Base-by-base conservation (phyloP, 2,797 vertebrate genomes). In the Sebastes vulpes region DNA sequence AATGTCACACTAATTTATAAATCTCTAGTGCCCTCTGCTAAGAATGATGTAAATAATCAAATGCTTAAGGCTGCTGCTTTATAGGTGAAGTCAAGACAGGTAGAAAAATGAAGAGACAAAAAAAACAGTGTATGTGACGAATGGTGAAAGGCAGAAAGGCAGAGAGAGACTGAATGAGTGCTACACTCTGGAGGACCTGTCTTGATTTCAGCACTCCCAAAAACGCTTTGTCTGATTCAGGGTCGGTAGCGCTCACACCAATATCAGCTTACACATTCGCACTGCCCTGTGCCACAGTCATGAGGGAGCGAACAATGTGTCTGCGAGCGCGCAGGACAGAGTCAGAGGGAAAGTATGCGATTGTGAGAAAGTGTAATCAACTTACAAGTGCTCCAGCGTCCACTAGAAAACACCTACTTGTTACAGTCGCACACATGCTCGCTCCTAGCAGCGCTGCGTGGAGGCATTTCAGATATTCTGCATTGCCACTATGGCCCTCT, bases 151-250 rank as follows among this genome's bases (percentile, higher is more conserved):
- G 56, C 10, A 20, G 29, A 60, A 25, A 32, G 72, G 38, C n/a
- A 72, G 31, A 63, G 65, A 72, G 57, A 82, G 18, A 23, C 65
- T 79, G 79, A 85, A 84, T 67, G 66, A 83, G 77, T n/a, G 84
- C 79, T 82, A 61, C 84, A 78, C 84, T 86, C 79, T 78, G 77
- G 82, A 91, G 86, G 87, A 89, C 90, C 92, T 71, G 92, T 96
- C 96, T 96, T 93, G 94, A 97, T 98, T 98, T 98, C 97, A 98
- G 96, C 97, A 95, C 96, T 97, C 96, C 96, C 96, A 90, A 98
- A 90, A 98, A 96, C 60, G 96, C 97, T 98, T 97, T 97, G 97
- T 98, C 97, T 95, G 94, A 96, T 94, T 83, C 93, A 94, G 92
- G 96, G 96, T 96, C 96, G 95, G 96, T 90, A 92, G 90, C 82